Percentiles rank a stretch among this genome's conserved stretches.
Evolutionary conservation across 2,113 vertebrate species (phyloP).

Genomic region (Atrichornis clamosus): DNA sequence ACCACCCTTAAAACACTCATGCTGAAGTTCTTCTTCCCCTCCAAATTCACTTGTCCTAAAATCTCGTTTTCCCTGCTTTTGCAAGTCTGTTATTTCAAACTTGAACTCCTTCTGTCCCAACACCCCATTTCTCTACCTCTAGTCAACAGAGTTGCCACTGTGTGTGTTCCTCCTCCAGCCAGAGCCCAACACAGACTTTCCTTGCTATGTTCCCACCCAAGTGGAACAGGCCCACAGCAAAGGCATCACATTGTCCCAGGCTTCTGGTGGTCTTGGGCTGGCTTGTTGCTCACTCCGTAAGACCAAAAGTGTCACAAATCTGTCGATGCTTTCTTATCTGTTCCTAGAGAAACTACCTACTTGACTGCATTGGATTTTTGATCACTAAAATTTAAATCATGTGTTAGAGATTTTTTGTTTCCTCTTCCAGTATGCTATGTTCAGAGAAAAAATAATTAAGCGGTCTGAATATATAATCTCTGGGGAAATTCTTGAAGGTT

Average conservation of each 20-base stretch:
- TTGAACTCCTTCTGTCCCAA: background rate
- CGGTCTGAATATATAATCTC: background rate
- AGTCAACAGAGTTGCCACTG: background rate
- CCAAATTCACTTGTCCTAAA: background rate
- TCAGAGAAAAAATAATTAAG: background rate
- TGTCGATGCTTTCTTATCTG: background rate
- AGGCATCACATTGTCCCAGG: background rate
- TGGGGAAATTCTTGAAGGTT: background rate
- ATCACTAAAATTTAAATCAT: background rate
- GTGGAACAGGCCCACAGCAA: background rate
- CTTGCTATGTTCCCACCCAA: background rate
- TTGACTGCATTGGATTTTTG: background rate
- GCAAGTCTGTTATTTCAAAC: background rate
- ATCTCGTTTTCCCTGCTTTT: background rate
- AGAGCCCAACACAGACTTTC: background rate
- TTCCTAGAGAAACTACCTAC: background rate
- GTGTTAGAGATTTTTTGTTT: background rate
- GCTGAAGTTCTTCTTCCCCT: background rate
- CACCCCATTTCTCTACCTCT: background rate
- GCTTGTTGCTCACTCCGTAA: background rate
- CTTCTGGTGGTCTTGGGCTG: background rate
- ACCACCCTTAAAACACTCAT: background rate
- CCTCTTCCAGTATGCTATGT: background rate
- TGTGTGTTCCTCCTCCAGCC: background rate
- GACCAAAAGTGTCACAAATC: background rate